Evolutionary conservation across 2,797 vertebrate species (phyloP).

Genomic region (Platyrinchus mystaceus): DNA sequence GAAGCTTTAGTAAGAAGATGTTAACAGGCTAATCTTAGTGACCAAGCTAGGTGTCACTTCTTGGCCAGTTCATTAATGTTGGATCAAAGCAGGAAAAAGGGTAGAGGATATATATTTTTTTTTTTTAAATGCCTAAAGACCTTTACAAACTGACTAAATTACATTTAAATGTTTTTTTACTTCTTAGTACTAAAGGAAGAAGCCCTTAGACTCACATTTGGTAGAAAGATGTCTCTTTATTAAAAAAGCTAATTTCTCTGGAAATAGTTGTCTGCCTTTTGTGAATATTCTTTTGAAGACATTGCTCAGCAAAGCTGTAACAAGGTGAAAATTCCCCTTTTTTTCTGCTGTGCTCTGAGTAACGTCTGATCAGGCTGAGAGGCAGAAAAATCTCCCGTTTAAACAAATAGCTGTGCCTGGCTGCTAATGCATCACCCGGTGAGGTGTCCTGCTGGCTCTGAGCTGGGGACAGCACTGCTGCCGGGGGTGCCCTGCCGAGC

Average conservation of each 20-base stretch:
- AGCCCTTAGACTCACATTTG: neutral
- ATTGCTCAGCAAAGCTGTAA: neutral
- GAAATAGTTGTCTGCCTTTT: neutral
- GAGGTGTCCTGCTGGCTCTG: neutral
- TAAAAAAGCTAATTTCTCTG: neutral
- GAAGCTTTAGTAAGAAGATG: conserved; percentile 67
- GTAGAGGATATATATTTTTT: neutral
- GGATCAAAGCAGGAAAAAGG: conserved; percentile 62
- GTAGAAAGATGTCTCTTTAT: neutral
- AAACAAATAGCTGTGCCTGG: neutral
- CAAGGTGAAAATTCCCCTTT: neutral
- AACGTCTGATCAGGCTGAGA: neutral
- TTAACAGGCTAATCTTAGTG: conserved; percentile 60
- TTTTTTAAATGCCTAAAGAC: neutral
- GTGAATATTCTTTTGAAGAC: neutral
- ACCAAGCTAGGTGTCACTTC: conserved; percentile 64
- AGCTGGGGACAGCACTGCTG: neutral
- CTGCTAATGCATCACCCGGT: neutral
- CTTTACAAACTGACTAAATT: neutral
- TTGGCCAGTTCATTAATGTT: conserved; percentile 66
- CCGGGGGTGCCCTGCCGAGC: accelerated
- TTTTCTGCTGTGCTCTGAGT: neutral
- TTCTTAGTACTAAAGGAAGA: neutral
- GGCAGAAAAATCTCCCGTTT: neutral
- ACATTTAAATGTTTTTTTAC: neutral